A percentile compares a stretch with the other conserved stretches of the same genome.
phyloP scores from a whole-genome alignment of 2,797 vertebrate species.

The Acanthiza pusilla region DNA sequence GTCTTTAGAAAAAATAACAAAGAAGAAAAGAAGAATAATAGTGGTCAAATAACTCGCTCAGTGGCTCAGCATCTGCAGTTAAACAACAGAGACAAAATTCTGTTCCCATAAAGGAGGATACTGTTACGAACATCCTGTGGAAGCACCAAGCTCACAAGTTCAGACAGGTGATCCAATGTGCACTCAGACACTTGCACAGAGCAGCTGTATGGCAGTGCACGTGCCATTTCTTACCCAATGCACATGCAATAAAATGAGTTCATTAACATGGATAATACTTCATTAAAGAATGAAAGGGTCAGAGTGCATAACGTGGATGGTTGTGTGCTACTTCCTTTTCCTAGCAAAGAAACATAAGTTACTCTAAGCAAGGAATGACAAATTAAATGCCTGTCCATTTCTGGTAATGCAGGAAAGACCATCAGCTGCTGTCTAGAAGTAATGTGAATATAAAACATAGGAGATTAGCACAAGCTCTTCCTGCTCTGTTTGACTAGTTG shows the following conservation, averaged over 20 bases:
- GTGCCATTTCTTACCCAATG: background rate
- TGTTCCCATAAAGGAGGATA: background rate
- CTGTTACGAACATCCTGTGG: background rate
- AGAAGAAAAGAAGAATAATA: background rate
- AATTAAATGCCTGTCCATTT: background rate
- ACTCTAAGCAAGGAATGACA: background rate
- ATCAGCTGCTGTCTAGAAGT: background rate
- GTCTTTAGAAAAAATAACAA: background rate
- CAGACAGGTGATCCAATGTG: background rate
- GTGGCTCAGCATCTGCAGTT: background rate
- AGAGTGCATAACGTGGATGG: rapidly evolving
- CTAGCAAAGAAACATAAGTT: background rate
- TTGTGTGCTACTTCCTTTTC: background rate
- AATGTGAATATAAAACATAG: background rate
- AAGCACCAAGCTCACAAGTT: background rate
- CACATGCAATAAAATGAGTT: background rate
- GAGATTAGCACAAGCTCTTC: conserved; percentile 18
- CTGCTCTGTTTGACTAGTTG: background rate
- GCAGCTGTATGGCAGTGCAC: background rate
- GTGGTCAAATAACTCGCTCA: background rate
- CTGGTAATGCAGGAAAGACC: background rate
- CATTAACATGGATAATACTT: background rate
- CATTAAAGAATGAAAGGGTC: background rate
- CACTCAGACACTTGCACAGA: rapidly evolving
- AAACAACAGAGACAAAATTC: background rate